Percentiles rank a stretch among this genome's conserved stretches.
Evolutionary conservation across 2,888 invertebrate species (phyloP).

Genomic region (Thymelicus lineola): DNA sequence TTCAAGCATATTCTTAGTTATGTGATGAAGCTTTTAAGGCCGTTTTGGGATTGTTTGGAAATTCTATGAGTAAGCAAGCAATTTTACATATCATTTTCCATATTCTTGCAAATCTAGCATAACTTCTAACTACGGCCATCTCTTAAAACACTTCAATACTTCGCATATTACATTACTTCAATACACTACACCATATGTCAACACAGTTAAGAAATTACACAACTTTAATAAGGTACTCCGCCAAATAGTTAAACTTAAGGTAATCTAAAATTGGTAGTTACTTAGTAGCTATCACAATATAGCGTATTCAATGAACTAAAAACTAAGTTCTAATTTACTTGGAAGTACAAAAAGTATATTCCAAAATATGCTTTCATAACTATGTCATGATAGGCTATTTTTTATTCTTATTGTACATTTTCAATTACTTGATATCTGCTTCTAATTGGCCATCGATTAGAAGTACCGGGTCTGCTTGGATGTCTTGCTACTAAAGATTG

Average conservation of each 20-base stretch:
- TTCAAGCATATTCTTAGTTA: too few species aligned
- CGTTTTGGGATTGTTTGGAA: too few species aligned
- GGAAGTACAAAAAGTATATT: conserved; percentile 38
- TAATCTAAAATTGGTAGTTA: conserved; percentile 34
- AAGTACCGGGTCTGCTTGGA: conserved; percentile 17
- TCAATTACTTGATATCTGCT: conserved; percentile 59
- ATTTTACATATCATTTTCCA: too few species aligned
- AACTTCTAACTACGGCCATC: too few species aligned
- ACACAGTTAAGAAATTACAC: neutral
- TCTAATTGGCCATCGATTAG: conserved; percentile 56
- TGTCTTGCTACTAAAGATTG: conserved; percentile 13
- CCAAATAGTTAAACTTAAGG: neutral
- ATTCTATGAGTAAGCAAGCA: too few species aligned
- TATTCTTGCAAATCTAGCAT: too few species aligned
- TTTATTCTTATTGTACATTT: conserved; percentile 40
- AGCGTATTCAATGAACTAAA: conserved; percentile 46
- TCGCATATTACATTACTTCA: too few species aligned
- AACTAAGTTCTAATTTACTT: conserved; percentile 22
- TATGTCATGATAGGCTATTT: neutral
- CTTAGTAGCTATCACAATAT: conserved; percentile 44
- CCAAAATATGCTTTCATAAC: conserved; percentile 48
- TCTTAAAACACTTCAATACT: too few species aligned
- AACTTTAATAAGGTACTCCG: neutral
- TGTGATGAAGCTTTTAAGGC: too few species aligned
- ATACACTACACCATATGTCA: too few species aligned